These are phyloP conservation scores for Dioctria linearis DNA, from an alignment of 2,888 invertebrate species.

Conservation along the genomic window DNA sequence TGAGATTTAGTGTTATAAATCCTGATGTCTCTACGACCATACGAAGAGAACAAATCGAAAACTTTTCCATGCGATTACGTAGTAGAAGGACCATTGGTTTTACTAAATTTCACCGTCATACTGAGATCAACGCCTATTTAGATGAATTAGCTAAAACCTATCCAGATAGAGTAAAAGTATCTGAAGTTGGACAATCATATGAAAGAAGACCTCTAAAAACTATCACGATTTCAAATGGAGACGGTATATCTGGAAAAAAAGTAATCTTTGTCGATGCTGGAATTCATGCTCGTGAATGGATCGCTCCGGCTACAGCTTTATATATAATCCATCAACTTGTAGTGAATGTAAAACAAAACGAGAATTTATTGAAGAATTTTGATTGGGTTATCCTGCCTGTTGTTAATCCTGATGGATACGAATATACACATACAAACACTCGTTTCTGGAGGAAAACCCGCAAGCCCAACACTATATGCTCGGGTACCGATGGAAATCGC, in stretches of 20 bases:
- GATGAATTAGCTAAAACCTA: constrained; percentile 72
- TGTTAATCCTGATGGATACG: constrained; percentile 83
- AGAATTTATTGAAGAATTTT: constrained; percentile 73
- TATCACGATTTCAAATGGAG: constrained; percentile 76
- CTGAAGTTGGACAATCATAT: constrained; percentile 75
- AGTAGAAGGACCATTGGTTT: not conserved
- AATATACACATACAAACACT: constrained; percentile 73
- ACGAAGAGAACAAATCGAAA: constrained; percentile 9
- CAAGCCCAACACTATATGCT: constrained; percentile 68
- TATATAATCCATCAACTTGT: constrained; percentile 76
- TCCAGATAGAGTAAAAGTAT: constrained; percentile 73
- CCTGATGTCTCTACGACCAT: constrained; percentile 8
- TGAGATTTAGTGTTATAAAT: constrained; percentile 22
- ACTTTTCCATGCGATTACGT: not conserved
- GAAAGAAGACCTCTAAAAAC: constrained; percentile 76
- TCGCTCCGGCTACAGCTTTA: constrained; percentile 75
- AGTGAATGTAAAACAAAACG: constrained; percentile 70
- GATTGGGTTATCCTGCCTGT: constrained; percentile 80
- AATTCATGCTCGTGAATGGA: constrained; percentile 81
- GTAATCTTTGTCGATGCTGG: constrained; percentile 74
- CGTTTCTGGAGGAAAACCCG: constrained; percentile 76
- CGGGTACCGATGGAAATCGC: constrained; percentile 77
- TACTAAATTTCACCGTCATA: constrained; percentile 63
- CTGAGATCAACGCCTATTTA: constrained; percentile 73
- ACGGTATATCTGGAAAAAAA: constrained; percentile 70